phyloP scores from a whole-genome alignment of 2,797 vertebrate species.

The Sebastes minor region DNA sequence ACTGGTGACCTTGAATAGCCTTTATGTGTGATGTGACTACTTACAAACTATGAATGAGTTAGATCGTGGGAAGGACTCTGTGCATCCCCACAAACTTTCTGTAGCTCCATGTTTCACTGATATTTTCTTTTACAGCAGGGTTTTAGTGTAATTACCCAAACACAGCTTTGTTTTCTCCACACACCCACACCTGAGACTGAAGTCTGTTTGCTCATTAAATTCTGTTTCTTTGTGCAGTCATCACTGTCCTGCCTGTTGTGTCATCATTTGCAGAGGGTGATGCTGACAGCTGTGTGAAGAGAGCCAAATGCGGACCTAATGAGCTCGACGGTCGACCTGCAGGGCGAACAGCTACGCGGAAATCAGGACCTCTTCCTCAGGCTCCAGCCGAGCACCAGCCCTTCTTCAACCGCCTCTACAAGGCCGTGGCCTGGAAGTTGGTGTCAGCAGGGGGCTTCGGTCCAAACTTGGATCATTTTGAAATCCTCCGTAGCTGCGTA shows the following conservation, averaged over 20 bases:
- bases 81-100: neutral
- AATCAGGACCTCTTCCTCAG: conserved; percentile 73
- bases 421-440: conserved; percentile 96
- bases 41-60: neutral
- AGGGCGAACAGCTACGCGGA: conserved; percentile 38
- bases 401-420: conserved; percentile 98
- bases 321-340: conserved; percentile 57
- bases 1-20: neutral
- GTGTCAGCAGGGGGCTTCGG: conserved; percentile 96
- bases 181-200: conserved; percentile 12
- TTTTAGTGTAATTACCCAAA: conserved; percentile 11
- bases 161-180: neutral
- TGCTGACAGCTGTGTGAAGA: conserved; percentile 70
- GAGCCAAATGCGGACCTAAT: conserved; percentile 58
- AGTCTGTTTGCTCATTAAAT: conserved; percentile 33
- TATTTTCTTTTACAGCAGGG: neutral
- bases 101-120: neutral
- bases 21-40: neutral
- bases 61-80: neutral
- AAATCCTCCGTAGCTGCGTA: conserved; percentile 90
- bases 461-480: conserved; percentile 91
- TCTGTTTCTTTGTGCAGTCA: neutral
- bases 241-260: conserved; percentile 26
- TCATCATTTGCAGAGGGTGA: conserved; percentile 58
- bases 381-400: conserved; percentile 90